Evolutionary conservation across 2,797 vertebrate species (phyloP).

Genomic region (Lemur catta): DNA sequence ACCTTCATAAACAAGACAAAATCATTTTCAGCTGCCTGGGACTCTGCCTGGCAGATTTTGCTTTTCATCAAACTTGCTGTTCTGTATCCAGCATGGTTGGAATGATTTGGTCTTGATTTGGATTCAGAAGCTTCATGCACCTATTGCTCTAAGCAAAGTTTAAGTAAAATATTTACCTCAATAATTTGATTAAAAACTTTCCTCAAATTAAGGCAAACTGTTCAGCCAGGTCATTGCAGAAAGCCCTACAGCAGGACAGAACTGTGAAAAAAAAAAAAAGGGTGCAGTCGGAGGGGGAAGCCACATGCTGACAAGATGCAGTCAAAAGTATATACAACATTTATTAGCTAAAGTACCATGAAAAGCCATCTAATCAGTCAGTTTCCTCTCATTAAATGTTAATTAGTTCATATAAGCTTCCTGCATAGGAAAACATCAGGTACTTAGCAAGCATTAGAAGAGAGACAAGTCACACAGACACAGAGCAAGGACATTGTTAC

Average conservation of each 20-base stretch:
- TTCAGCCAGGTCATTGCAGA: conserved; percentile 81
- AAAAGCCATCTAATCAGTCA: conserved; percentile 93
- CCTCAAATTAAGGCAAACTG: conserved; percentile 74
- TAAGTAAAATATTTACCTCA: conserved; percentile 70
- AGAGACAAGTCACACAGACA: conserved; percentile 85
- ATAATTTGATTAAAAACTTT: conserved; percentile 74
- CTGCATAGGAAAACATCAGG: conserved; percentile 89
- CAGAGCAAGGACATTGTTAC: conserved; percentile 45
- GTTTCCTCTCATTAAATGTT: conserved; percentile 93
- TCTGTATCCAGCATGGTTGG: conserved; percentile 44
- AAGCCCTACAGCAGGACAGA: conserved; percentile 55
- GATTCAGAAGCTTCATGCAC: conserved; percentile 68
- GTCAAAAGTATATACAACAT: conserved; percentile 87
- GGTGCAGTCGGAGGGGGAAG: background rate
- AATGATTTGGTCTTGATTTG: conserved; percentile 24
- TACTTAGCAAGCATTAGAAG: conserved; percentile 91
- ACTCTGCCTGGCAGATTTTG: conserved; percentile 26
- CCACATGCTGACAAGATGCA: conserved; percentile 74
- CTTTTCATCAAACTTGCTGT: conserved; percentile 65
- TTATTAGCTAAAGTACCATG: conserved; percentile 90
- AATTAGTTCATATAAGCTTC: conserved; percentile 92
- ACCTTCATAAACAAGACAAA: conserved; percentile 59
- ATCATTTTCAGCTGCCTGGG: conserved; percentile 68
- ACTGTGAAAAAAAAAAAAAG: background rate
- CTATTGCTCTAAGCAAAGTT: conserved; percentile 64